Evolutionary conservation across 2,113 vertebrate genomes (phyloP).

Genomic region (Pachycephala philippinensis): DNA sequence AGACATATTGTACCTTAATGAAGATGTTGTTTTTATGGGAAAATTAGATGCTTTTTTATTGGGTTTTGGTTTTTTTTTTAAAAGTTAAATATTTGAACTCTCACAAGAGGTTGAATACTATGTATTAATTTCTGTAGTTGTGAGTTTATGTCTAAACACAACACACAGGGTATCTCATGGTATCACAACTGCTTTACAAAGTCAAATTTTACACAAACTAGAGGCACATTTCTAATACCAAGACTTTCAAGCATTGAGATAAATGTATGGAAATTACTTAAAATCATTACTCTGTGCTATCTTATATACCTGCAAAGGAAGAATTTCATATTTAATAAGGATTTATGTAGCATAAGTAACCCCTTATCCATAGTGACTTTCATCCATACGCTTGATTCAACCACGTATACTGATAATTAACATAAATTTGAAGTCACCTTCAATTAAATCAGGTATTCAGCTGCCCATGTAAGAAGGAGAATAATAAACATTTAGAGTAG

Average conservation of each 20-base stretch:
- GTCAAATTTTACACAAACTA: not conserved
- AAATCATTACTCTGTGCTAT: not conserved
- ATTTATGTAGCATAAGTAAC: not conserved
- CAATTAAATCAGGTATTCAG: not conserved
- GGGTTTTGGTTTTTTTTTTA: not conserved
- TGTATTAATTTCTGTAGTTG: not conserved
- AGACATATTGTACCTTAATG: not conserved
- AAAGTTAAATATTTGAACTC: not conserved
- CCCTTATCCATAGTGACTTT: not conserved
- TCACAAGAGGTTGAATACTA: not conserved
- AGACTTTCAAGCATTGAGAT: not conserved
- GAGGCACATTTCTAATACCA: not conserved
- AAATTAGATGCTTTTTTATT: not conserved
- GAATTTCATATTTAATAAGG: not conserved
- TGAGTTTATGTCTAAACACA: not conserved
- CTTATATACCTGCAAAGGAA: not conserved
- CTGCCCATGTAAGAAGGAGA: not conserved
- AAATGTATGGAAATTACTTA: not conserved
- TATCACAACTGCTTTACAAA: not conserved
- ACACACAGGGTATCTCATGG: not conserved
- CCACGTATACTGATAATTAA: not conserved
- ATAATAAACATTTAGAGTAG: not conserved
- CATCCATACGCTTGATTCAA: not conserved
- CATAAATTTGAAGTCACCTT: not conserved
- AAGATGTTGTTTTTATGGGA: not conserved